Evolutionary conservation across 2,113 vertebrate species (phyloP).

Genomic region (Larimichthys crocea): DNA sequence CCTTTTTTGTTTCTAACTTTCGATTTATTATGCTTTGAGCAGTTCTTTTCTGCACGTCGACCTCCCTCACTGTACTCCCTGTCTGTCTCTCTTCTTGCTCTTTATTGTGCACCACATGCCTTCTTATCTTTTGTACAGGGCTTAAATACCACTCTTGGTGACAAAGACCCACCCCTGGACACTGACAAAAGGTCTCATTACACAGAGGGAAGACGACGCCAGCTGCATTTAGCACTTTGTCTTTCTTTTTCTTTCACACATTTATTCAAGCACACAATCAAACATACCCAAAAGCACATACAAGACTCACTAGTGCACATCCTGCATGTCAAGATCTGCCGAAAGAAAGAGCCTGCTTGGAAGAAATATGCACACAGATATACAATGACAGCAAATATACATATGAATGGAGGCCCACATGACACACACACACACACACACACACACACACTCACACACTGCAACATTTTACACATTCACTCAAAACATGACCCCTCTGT

Average conservation of each 20-base stretch:
- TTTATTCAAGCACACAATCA: not conserved
- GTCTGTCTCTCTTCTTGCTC: constrained; percentile 14
- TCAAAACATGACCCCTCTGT: not conserved
- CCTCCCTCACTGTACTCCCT: not conserved
- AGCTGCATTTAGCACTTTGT: constrained; percentile 62
- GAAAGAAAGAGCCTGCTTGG: not conserved
- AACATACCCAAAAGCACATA: not conserved
- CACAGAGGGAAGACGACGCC: constrained; percentile 55
- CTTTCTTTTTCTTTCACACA: not conserved
- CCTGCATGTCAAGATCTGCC: not conserved
- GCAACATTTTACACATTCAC: not conserved
- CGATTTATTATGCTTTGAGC: not conserved
- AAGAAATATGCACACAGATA: not conserved
- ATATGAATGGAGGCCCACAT: not conserved
- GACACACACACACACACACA: not conserved
- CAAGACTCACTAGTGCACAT: not conserved
- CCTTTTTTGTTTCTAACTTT: not conserved
- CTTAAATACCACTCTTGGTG: constrained; percentile 78
- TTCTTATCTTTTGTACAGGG: constrained; percentile 44
- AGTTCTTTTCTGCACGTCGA: not conserved
- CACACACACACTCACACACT: no score
- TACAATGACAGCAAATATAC: constrained; percentile 1
- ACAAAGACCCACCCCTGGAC: constrained; percentile 71
- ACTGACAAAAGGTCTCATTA: constrained; percentile 75
- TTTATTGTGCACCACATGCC: constrained; percentile 39